Base-by-base conservation (phyloP, 1,140 invertebrate species). In the Drosophila obscura region DNA sequence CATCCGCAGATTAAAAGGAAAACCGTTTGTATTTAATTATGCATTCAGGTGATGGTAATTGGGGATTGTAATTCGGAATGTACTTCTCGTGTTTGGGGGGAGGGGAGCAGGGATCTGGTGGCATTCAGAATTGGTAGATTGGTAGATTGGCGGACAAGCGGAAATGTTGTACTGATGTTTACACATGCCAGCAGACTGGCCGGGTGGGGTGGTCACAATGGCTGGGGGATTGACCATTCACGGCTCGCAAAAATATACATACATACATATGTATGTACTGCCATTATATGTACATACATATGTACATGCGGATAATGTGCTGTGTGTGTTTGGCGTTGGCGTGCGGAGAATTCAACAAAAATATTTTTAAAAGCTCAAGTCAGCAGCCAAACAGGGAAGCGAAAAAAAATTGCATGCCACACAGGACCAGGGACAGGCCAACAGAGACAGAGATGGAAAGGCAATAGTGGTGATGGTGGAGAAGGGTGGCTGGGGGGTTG, bases 21-120 rank as follows among this genome's bases (percentile, higher is more conserved):
- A 87, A 85, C 87, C 81, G 82, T 77, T 80, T 80, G 79, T 81
- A 87, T 87, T 85, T 87, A 85, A 85, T 85, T 85, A 85, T 81
- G 77, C 81, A 74, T 74, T 78, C 81, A 85, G 81, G 82, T 87
- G 81, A 76, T 76, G 68, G 82, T 85, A 81, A 85, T 87, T 87
- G 71, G 64, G 75, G 56, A 71, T 66, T 82, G 79, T 79, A 82
- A 82, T 82, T 48, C 59, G 64, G 35, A 71, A 69, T 71, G 65
- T 71, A 58, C 53, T 35, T 26, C 35, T 11, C 11, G 11, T 59
- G 65, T 43, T 45, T 22, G 62, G 22, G 22, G 26, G 64, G 43
- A 24, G 26, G 26, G 35, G 11, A 13, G 9, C 3, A 4, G 11
- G 35, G 1, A 39, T 5, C 26, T 7, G 26, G 5, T 13, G 11